Base-by-base conservation (phyloP, 2,888 invertebrate genomes). In the Eilema depressum region DNA sequence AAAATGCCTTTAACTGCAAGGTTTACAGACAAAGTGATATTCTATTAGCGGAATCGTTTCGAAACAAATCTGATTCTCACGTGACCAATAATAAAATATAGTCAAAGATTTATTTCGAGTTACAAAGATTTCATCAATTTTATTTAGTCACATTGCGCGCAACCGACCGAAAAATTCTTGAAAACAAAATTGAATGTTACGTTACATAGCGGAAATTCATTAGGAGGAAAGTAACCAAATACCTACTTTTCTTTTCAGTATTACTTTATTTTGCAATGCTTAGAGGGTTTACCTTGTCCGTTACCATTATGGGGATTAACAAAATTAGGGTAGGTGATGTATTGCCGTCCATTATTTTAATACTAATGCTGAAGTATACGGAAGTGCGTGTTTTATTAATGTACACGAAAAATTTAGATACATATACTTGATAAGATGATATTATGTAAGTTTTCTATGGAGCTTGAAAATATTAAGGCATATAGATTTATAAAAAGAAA, bases 241-340 rank as follows among this genome's bases (percentile, higher is more conserved):
- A n/a, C 8, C n/a, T 53, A 10, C 8, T 53, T 53, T 53, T 20
- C n/a, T 53, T 53, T 53, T 53, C 53, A 53, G 53, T 53, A n/a
- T n/a, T 53, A n/a, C n/a, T 53, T 53, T 53, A 53, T 53, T 53
- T 53, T 53, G 53, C 53, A 53, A 47, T 47, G 20, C 47, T 47
- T 47, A 20, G 20, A 47, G n/a, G 53, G n/a, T 53, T 53, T n/a
- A 53, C 53, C 53, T 53, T 53, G 53, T 10, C 20, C 53, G n/a
- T 53, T 53, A 20, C 53, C n/a, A 53, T 53, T 53, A 20, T 53
- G n/a, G 20, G 53, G 8, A 53, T 53, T 53, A 53, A 53, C n/a
- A 5, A n/a, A 53, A 53, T 53, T 53, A 53, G 17, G 53, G 53
- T 8, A 53, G 53, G 53, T 53, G 53, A 53, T 25, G 66, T 25